Conservation (phyloP, 2,888 invertebrate genomes). For the Erebia ligea region DNA sequence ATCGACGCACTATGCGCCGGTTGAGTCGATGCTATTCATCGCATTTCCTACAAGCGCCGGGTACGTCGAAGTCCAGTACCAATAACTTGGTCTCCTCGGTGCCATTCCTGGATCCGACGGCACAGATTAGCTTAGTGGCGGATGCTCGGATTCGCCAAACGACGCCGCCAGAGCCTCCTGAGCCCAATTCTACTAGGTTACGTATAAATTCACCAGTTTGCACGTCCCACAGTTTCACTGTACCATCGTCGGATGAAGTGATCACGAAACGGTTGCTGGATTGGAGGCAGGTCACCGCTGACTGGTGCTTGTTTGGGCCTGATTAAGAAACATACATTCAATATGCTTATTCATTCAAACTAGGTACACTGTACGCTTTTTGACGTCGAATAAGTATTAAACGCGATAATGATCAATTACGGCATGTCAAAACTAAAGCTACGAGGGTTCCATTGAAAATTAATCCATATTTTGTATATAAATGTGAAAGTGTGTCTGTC, state of each 20-base stretch:
- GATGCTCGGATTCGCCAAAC: conserved; percentile 98
- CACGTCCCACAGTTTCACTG: conserved; percentile 99
- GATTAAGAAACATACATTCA: conserved; percentile 33
- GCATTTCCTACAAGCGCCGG: conserved; percentile 86
- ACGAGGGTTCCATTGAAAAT: no score
- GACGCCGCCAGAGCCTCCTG: conserved; percentile 98
- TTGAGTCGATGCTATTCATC: conserved; percentile 79
- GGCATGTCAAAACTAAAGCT: no score
- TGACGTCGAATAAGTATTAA: no score
- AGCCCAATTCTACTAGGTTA: conserved; percentile 95
- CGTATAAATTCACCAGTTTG: conserved; percentile 98
- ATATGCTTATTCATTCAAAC: no score
- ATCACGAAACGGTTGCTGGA: conserved; percentile 98
- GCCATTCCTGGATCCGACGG: conserved; percentile 98
- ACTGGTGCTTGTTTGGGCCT: conserved; percentile 98
- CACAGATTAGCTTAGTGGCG: conserved; percentile 98
- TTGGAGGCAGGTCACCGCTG: conserved; percentile 99
- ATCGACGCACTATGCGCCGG: conserved; percentile 75
- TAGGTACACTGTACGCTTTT: no score
- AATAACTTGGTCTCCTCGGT: conserved; percentile 99
- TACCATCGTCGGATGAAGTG: conserved; percentile 99
- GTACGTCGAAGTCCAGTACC: conserved; percentile 98
- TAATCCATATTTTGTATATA: no score
- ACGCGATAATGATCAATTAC: no score
- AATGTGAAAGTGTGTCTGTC: no score